phyloP scores from a whole-genome alignment of 2,888 invertebrate genomes.

The Trypoxylon attenuatum region DNA sequence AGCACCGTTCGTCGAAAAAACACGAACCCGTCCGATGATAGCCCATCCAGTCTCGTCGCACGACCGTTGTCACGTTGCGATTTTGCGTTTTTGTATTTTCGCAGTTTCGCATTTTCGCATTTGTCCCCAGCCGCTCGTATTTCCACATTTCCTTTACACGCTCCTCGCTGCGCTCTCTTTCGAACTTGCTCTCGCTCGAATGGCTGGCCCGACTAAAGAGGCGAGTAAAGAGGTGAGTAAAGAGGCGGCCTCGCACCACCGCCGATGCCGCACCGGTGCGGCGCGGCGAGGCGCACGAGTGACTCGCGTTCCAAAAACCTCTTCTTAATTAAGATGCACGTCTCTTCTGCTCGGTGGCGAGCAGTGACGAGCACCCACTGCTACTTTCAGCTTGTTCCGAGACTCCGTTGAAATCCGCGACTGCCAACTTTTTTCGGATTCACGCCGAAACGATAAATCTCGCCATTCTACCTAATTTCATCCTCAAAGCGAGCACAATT shows the following conservation, averaged over 20 bases:
- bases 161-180: not conserved
- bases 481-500: no score
- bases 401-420: no score
- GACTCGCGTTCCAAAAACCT: not conserved
- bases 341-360: not conserved
- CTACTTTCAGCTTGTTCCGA: no score
- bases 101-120: not conserved
- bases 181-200: not conserved
- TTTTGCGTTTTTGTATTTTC: no score
- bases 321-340: not conserved
- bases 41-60: no score
- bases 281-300: not conserved
- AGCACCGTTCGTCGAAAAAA: not conserved
- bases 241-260: not conserved
- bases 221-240: no score
- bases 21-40: not conserved
- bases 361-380: slow-evolving; percentile 7
- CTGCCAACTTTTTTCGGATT: no score
- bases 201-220: not conserved
- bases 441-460: no score
- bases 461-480: no score
- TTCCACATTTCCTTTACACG: not conserved
- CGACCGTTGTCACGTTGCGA: no score
- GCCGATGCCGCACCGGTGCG: not conserved
- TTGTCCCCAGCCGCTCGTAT: not conserved